A percentile compares a stretch with the other conserved stretches of the same genome.
These are phyloP conservation scores for Tetragonula clypearis DNA, from an alignment of 1,140 invertebrate genomes.

Conservation along the genomic window DNA sequence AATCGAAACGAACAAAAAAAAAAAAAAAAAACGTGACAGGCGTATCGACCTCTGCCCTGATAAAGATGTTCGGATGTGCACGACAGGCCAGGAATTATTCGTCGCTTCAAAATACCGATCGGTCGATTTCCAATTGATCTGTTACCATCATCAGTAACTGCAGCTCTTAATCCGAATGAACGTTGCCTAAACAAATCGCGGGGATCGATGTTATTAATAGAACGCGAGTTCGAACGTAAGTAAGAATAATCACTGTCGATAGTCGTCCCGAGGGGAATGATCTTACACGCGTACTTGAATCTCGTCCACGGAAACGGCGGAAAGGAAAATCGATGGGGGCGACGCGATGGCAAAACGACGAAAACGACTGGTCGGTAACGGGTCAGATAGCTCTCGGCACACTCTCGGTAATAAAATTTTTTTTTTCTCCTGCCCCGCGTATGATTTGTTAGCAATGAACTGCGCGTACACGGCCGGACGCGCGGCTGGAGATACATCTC, in stretches of 20 bases:
- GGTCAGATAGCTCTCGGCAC: slow-evolving; percentile 39
- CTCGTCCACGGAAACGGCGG: not conserved
- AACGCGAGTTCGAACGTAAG: not conserved
- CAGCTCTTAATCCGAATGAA: not conserved
- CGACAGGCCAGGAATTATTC: not conserved
- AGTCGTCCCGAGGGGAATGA: not conserved
- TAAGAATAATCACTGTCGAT: not conserved
- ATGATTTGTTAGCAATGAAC: slow-evolving; percentile 59
- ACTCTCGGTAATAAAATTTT: slow-evolving; percentile 52
- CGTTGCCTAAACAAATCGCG: not conserved
- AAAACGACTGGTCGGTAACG: slow-evolving; percentile 35
- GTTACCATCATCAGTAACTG: no score
- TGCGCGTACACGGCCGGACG: slow-evolving; percentile 29
- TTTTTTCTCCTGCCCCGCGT: slow-evolving; percentile 2
- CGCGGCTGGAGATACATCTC: slow-evolving; percentile 46
- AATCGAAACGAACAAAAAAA: no score
- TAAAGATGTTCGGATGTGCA: no score
- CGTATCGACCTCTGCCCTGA: no score
- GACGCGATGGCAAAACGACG: slow-evolving; percentile 18
- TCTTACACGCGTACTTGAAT: not conserved
- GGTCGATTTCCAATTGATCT: no score
- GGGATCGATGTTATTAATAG: not conserved
- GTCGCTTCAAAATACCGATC: not conserved
- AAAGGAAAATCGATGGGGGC: slow-evolving; percentile 20
- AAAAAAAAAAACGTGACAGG: no score